Evolutionary conservation across 2,888 invertebrate genomes (phyloP).

Genomic region (Ichneumoninae sp.): DNA sequence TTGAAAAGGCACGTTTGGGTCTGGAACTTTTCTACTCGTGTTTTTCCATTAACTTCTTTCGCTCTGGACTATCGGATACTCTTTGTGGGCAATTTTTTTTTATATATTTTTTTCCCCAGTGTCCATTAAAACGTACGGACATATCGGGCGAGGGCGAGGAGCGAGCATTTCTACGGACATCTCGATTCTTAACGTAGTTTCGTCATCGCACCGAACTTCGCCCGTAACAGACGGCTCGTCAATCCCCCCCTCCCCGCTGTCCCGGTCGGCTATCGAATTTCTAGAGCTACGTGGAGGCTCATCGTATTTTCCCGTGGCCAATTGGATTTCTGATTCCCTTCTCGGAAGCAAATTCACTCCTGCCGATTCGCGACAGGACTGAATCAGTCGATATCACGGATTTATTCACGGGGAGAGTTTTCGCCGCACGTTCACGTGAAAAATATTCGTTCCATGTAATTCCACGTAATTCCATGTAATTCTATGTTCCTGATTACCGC

Average conservation of each 20-base stretch:
- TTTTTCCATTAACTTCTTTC: neutral
- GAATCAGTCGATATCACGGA: conserved; percentile 18
- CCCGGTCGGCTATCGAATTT: conserved; percentile 58
- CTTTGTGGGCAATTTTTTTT: neutral
- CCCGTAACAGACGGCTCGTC: conserved; percentile 50
- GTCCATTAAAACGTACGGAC: neutral
- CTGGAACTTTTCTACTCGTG: neutral
- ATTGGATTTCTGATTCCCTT: conserved; percentile 55
- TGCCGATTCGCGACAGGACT: neutral
- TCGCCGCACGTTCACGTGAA: neutral
- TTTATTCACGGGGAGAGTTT: neutral
- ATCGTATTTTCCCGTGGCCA: conserved; percentile 36
- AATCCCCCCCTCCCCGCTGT: conserved; percentile 15
- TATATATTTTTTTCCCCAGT: neutral
- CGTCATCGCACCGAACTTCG: conserved; percentile 17
- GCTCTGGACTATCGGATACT: neutral
- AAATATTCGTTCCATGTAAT: neutral
- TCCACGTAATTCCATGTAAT: neutral
- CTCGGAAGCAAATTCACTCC: conserved; percentile 35
- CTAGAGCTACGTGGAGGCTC: conserved; percentile 17
- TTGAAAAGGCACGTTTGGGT: neutral
- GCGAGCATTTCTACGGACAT: conserved; percentile 17
- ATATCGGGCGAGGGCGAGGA: neutral
- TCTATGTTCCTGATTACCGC: neutral
- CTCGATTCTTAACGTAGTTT: conserved; percentile 47